Percentiles rank a stretch among this genome's conserved stretches.
These are phyloP conservation scores for Micoletzkya japonica DNA, from an alignment of 2,888 invertebrate species.

Conservation along the genomic window DNA sequence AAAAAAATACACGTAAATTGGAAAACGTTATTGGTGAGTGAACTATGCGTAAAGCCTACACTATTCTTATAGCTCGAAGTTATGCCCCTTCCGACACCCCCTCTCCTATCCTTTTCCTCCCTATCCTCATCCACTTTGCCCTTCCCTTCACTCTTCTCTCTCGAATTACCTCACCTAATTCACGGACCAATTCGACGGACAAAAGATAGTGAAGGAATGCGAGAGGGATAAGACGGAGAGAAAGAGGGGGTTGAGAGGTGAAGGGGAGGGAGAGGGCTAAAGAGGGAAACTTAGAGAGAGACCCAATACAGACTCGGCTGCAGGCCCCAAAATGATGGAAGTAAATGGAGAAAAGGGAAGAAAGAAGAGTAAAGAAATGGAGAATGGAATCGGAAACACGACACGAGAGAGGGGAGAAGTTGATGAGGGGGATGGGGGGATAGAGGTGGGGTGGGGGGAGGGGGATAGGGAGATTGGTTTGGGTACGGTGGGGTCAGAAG, in stretches of 20 bases:
- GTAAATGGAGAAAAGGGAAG: not conserved
- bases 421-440: not conserved
- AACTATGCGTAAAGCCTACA: no score
- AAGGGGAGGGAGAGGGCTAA: not conserved
- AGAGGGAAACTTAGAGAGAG: not conserved
- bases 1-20: no score
- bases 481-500: not conserved
- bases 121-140: no score
- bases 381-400: no score
- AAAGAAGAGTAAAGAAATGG: not conserved
- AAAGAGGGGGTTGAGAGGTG: not conserved
- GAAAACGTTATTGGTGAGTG: no score
- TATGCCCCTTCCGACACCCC: no score
- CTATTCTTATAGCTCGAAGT: no score
- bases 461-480: not conserved
- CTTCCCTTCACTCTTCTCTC: no score
- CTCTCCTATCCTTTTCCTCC: no score
- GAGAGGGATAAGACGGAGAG: not conserved
- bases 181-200: not conserved
- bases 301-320: not conserved
- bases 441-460: not conserved
- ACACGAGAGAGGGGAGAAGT: slow-evolving; percentile 3
- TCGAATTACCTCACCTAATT: no score
- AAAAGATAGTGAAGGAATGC: not conserved
- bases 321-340: not conserved